Percentiles rank a stretch among this genome's conserved stretches.
These are phyloP conservation scores for Cyphomyrmex costatus DNA, from an alignment of 1,140 invertebrate species.

Conservation along the genomic window DNA sequence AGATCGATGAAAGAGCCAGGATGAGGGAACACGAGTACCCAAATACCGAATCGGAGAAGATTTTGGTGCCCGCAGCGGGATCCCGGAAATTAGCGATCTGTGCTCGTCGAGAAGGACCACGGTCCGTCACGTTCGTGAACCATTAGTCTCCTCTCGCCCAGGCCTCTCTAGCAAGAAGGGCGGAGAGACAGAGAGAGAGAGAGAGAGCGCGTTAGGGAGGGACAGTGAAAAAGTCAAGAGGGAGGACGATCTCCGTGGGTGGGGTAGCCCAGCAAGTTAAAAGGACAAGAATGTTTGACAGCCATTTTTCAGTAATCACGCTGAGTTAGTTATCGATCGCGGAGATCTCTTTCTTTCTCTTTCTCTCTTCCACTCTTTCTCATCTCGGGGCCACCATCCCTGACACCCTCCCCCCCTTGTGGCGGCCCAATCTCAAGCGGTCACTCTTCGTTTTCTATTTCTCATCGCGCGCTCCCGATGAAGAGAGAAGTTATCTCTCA, in stretches of 20 bases:
- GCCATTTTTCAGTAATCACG: constrained; percentile 86
- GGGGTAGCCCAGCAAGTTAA: constrained; percentile 82
- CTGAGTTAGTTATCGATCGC: constrained; percentile 84
- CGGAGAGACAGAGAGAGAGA: constrained; percentile 19
- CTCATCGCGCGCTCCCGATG: constrained; percentile 78
- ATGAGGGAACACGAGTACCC: constrained; percentile 12
- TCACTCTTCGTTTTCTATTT: constrained; percentile 83
- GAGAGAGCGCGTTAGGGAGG: constrained; percentile 17
- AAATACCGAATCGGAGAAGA: constrained; percentile 28
- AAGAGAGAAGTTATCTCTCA: constrained; percentile 82
- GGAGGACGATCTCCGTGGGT: constrained; percentile 72
- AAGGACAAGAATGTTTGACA: constrained; percentile 86
- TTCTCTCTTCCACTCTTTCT: constrained; percentile 46
- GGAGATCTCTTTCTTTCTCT: constrained; percentile 78
- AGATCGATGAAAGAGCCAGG: constrained; percentile 46
- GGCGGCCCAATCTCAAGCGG: constrained; percentile 78
- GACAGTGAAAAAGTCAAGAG: constrained; percentile 34
- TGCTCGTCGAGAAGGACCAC: constrained; percentile 56
- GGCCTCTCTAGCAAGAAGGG: constrained; percentile 44
- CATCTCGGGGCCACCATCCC: constrained; percentile 69
- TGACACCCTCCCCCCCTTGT: constrained; percentile 67
- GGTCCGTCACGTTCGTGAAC: constrained; percentile 72
- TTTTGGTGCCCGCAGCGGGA: constrained; percentile 50
- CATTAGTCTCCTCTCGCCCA: constrained; percentile 74
- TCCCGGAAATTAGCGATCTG: constrained; percentile 70